Evolutionary conservation across 2,797 vertebrate genomes (phyloP).

Genomic region (Pterois miles): DNA sequence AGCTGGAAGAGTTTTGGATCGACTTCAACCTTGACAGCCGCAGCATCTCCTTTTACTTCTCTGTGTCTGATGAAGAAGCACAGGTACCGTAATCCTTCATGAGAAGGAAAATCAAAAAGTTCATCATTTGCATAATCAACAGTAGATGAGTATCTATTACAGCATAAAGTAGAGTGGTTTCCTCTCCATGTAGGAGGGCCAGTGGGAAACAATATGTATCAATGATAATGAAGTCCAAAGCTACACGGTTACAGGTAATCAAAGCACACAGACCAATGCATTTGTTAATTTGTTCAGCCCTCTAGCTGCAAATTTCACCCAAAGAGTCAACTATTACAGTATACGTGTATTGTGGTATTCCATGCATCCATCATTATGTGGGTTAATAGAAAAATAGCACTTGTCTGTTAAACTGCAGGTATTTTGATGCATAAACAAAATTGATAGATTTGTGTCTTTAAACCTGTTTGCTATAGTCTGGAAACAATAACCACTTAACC

Average conservation of each 20-base stretch:
- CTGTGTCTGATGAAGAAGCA: constrained; percentile 79
- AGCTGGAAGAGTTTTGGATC: constrained; percentile 95
- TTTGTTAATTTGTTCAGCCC: neutral
- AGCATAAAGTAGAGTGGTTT: neutral
- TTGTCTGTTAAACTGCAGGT: neutral
- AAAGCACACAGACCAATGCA: neutral
- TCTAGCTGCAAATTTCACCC: neutral
- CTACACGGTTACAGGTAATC: constrained; percentile 90
- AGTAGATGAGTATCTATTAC: neutral
- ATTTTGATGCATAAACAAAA: neutral
- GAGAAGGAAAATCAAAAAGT: neutral
- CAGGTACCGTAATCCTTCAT: constrained; percentile 66
- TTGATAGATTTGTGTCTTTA: neutral
- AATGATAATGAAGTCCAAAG: constrained; percentile 87
- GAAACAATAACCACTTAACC: neutral
- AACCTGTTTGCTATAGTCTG: neutral
- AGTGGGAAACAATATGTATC: constrained; percentile 93
- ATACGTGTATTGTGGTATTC: neutral
- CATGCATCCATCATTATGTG: neutral
- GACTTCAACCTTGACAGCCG: constrained; percentile 94
- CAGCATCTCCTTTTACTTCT: constrained; percentile 94
- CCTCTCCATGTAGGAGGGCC: constrained; percentile 79
- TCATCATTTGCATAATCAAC: neutral
- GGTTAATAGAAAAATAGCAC: neutral
- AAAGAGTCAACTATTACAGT: neutral